Evolutionary conservation across 2,888 invertebrate species (phyloP), one percentile per base, ranked within the genome.

Genomic region (Aphrophora alni): DNA sequence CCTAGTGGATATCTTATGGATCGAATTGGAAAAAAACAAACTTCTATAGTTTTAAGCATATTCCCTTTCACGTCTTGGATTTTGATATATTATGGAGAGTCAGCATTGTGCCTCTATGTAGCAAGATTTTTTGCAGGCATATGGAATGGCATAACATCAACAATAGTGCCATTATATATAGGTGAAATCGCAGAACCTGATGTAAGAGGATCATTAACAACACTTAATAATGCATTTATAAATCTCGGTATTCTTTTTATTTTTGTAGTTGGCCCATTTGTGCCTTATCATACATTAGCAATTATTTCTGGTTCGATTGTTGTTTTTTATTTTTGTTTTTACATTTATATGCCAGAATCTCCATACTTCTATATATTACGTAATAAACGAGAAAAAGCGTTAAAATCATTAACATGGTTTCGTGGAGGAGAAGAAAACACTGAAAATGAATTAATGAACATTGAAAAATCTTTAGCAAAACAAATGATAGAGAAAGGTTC

Each of bases 261-360:
- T 27, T 85, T 84, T 51, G 77, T 81, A n/a, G 78, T 84, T 24
- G 85, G 85, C 4, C 83, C 84, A 10, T 84, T 71, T 71, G 83
- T 84, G 4, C 89, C 81, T 87, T 92, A 87, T 85, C 81, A 86
- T 0, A 84, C 84, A 38, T 84, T 89, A 21, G 86, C 88, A 0
- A 88, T 88, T 24, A 88, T 90, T 24, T 88, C 91, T 27, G 84
- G 90, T 0, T 83, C 89, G 0, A 87, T 92, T 71, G 91, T 92
- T 0, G 84, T 91, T 3, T 82, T 89, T n/a, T 91, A 90, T 80
- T 88, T 90, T 69, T 38, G 89, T 0, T 86, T 89, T 0, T 92
- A 91, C 85, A 82, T 88, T 10, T 91, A 90, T 90, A 90, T 92
- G 88, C 92, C 92, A 0, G 92, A 92, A 85, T 91, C 92, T 0